Percentiles rank a stretch among this genome's conserved stretches.
Conservation (phyloP, 2,888 invertebrate genomes). For the Xanthia icteritia region DNA sequence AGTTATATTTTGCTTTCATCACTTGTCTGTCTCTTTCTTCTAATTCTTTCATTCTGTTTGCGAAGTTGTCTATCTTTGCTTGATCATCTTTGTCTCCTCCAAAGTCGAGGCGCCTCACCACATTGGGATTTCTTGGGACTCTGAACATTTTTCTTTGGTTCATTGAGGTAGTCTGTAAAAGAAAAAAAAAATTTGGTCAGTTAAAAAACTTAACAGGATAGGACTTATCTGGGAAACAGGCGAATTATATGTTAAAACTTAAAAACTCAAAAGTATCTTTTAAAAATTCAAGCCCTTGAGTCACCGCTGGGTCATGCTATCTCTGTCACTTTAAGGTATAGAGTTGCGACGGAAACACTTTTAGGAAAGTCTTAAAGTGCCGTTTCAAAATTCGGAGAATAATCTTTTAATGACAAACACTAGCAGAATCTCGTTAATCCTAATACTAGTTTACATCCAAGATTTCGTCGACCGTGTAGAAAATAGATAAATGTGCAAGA, state of each 20-base stretch:
- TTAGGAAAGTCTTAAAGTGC: neutral
- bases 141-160: conserved; percentile 75
- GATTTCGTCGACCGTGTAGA: neutral
- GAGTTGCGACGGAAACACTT: neutral
- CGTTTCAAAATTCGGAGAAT: neutral
- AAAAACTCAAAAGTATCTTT: neutral
- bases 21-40: conserved; percentile 69
- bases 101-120: conserved; percentile 83
- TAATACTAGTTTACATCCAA: neutral
- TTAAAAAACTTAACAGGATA: neutral
- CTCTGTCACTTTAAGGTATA: neutral
- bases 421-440: neutral
- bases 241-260: too few species aligned
- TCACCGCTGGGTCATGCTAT: neutral
- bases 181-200: conserved; percentile 53
- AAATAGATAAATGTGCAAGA: conserved; percentile 4
- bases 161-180: conserved; percentile 77
- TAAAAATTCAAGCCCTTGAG: neutral
- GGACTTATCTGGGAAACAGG: neutral
- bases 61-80: conserved; percentile 75
- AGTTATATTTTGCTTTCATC: conserved; percentile 88
- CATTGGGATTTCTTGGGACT: conserved; percentile 74
- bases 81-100: conserved; percentile 71
- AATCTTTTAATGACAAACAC: neutral
- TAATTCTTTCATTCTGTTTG: conserved; percentile 77